These are phyloP conservation scores for Pomatostomus ruficeps DNA, from an alignment of 2,113 vertebrate genomes.

Conservation along the genomic window DNA sequence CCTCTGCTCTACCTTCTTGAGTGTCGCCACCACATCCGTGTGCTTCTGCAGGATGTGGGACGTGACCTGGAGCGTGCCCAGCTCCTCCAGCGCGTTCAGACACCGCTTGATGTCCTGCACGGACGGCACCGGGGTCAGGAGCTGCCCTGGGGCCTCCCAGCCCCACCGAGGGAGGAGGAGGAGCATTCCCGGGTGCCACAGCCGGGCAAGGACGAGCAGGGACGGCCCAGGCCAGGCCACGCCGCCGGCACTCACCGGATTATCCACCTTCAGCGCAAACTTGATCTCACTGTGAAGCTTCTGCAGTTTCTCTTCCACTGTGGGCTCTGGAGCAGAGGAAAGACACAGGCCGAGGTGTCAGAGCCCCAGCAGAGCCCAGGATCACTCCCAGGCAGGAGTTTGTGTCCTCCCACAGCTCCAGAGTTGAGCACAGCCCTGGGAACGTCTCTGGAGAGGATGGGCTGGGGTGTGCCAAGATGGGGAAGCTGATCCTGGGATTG, in stretches of 20 bases:
- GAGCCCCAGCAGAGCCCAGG: not conserved
- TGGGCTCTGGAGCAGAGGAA: slow-evolving; percentile 76
- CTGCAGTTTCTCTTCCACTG: slow-evolving; percentile 90
- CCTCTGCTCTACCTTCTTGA: slow-evolving; percentile 83
- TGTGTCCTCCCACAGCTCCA: not conserved
- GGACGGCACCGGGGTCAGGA: not conserved
- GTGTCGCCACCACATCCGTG: slow-evolving; percentile 90
- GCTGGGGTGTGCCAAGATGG: not conserved
- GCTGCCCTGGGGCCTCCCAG: not conserved
- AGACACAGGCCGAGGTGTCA: not conserved
- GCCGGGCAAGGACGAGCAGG: not conserved
- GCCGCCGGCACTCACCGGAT: slow-evolving; percentile 76
- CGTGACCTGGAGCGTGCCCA: slow-evolving; percentile 88
- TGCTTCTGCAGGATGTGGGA: slow-evolving; percentile 97
- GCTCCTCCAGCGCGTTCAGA: slow-evolving; percentile 85
- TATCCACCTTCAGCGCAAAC: slow-evolving; percentile 95
- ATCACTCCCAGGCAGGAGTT: not conserved
- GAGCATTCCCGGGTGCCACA: not conserved
- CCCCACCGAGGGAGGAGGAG: not conserved
- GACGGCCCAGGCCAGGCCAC: not conserved
- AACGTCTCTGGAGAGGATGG: not conserved
- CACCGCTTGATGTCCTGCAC: slow-evolving; percentile 90
- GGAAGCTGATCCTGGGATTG: not conserved
- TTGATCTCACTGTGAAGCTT: slow-evolving; percentile 97
- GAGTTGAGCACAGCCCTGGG: not conserved